Base-by-base conservation (phyloP, 2,888 invertebrate species). In the Thera britannica region DNA sequence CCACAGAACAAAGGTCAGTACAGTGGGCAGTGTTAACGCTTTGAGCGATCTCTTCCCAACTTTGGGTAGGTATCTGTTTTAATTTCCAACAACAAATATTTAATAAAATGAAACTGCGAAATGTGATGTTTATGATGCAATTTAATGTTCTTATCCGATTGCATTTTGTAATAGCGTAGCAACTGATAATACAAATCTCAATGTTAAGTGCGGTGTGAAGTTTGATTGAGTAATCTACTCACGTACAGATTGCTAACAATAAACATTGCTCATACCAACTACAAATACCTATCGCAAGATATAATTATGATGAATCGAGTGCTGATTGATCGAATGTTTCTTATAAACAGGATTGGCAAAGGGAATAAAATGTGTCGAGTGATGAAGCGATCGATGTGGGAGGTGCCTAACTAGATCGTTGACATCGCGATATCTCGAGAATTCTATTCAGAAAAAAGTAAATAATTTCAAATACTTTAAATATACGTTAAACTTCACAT, bases 171-270 rank as follows among this genome's bases (percentile, higher is more conserved):
- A 52, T 52, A 52, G 52, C 72, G 65, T 77, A 69, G 70, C 58
- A 58, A 48, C 74, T 65, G 79, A 76, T 76, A 75, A 74, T 58
- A 48, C 9, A 64, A 48, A 51, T 56, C 44, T 51, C 51, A 52
- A 58, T 46, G 54, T 34, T n/a, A 44, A 9, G 44, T 46, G 44
- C 9, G 23, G 54, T 67, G 58, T 41, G 49, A 60, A 41, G 5
- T 4, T 66, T 65, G 65, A 38, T 58, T 56, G 54, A 57, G 55
- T 62, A 67, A 70, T 68, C 59, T 55, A 60, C 54, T 48, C 63
- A 57, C 67, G 52, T 61, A 58, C 56, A 63, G 64, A 67, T 74
- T 67, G 52, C 58, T 8, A 66, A 52, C 63, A 70, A 61, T 67
- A 60, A 58, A 62, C 64, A 62, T 46, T 46, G 44, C 9, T 9